These are phyloP conservation scores for Cryptoprocta ferox DNA, from an alignment of 2,797 vertebrate species.

Conservation along the genomic window DNA sequence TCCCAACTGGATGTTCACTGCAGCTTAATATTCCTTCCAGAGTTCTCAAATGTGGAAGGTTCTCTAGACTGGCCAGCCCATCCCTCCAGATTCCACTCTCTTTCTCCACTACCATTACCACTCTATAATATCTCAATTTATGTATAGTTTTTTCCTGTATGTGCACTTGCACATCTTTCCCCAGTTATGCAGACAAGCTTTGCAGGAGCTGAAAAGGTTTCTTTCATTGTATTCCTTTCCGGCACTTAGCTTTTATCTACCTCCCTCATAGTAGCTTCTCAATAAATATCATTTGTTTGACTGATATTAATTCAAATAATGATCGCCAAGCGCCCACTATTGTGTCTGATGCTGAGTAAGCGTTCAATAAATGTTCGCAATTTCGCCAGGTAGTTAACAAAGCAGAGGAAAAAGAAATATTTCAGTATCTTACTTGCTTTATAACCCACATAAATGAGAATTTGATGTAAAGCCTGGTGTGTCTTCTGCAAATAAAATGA, in stretches of 20 bases:
- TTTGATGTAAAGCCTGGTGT: background rate
- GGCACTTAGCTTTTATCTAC: background rate
- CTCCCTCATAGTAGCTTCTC: background rate
- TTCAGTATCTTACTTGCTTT: background rate
- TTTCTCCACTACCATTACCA: background rate
- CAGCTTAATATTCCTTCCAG: background rate
- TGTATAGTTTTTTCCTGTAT: background rate
- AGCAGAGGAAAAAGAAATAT: background rate
- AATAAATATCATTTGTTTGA: background rate
- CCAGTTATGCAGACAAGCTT: background rate
- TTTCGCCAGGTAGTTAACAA: background rate
- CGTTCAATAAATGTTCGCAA: background rate
- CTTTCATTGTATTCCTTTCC: background rate
- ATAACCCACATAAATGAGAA: background rate
- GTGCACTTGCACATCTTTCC: background rate
- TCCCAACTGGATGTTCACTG: accelerated
- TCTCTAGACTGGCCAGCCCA: background rate
- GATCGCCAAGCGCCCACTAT: background rate
- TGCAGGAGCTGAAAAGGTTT: background rate
- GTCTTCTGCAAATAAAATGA: background rate
- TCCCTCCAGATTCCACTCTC: background rate
- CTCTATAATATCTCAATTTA: background rate
- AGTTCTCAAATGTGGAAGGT: background rate
- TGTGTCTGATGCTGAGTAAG: background rate
- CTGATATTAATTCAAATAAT: background rate